Percentiles rank a stretch among this genome's conserved stretches.
Conservation (phyloP, 2,113 vertebrate species). For the Isichthys henryi region DNA sequence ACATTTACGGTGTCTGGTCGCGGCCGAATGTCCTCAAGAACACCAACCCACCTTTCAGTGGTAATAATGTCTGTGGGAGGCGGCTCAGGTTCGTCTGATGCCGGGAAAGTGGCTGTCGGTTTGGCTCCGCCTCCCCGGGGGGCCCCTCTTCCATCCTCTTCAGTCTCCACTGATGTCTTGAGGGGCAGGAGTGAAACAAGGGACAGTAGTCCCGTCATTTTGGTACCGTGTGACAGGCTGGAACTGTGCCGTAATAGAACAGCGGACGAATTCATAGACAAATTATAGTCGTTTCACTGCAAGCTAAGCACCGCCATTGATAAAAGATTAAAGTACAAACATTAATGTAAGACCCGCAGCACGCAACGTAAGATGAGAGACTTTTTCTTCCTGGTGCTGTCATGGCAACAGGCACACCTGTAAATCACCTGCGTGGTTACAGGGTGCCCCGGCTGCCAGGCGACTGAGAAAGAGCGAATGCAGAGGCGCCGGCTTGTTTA, state of each 20-base stretch:
- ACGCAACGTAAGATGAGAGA: constrained; percentile 22
- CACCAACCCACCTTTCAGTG: constrained; percentile 74
- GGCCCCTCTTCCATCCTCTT: constrained; percentile 43
- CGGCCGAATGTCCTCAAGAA: neutral
- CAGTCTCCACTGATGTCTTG: constrained; percentile 59
- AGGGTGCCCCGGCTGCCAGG: constrained; percentile 45
- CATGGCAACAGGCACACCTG: constrained; percentile 66
- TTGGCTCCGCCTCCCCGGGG: neutral
- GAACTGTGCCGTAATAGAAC: neutral
- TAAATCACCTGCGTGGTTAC: constrained; percentile 27
- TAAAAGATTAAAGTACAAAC: neutral
- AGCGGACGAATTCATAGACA: constrained; percentile 23
- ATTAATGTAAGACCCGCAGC: neutral
- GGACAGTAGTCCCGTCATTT: constrained; percentile 82
- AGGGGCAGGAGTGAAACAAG: constrained; percentile 76
- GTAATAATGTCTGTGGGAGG: constrained; percentile 50
- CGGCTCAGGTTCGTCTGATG: constrained; percentile 40
- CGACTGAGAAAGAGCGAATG: neutral
- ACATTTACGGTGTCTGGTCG: neutral
- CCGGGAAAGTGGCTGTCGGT: neutral
- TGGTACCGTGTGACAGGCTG: constrained; percentile 28
- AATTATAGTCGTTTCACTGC: neutral
- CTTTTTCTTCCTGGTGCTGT: constrained; percentile 58
- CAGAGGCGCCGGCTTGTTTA: neutral
- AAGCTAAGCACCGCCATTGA: neutral